A percentile compares a stretch with the other conserved stretches of the same genome.
Evolutionary conservation across 2,113 vertebrate species (phyloP).

Genomic region (Oncorhynchus mykiss): DNA sequence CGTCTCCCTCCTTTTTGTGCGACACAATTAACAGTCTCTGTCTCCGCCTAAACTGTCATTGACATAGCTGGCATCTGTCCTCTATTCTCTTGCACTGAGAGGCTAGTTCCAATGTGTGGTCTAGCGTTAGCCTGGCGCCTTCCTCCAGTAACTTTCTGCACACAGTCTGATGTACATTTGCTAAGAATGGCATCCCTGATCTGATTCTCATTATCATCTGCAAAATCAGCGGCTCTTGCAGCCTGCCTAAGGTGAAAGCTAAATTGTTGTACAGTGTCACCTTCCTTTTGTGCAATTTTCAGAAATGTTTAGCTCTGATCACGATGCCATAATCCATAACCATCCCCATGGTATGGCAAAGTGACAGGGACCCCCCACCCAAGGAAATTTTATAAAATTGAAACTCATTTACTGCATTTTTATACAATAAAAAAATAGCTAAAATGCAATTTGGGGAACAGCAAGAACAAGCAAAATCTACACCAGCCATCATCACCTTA

Average conservation of each 20-base stretch:
- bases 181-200: slow-evolving; percentile 23
- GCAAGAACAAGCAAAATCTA: too few species aligned
- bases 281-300: neutral
- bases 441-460: too few species aligned
- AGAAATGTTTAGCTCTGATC: slow-evolving; percentile 11
- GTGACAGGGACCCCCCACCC: neutral
- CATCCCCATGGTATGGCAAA: neutral
- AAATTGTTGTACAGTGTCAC: slow-evolving; percentile 27
- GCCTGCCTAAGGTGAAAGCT: neutral
- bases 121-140: neutral
- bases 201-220: slow-evolving; percentile 11
- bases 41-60: neutral
- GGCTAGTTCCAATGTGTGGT: neutral
- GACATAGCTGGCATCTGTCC: slow-evolving; percentile 12
- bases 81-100: slow-evolving; percentile 12
- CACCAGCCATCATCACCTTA: too few species aligned
- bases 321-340: neutral
- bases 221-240: slow-evolving; percentile 15
- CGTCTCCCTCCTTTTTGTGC: slow-evolving; percentile 7
- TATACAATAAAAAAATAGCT: too few species aligned
- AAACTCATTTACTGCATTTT: too few species aligned
- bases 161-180: slow-evolving; percentile 14
- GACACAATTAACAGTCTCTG: slow-evolving; percentile 6
- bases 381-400: too few species aligned
- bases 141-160: slow-evolving; percentile 2